These are phyloP conservation scores for Haliclona indistincta DNA, from an alignment of 37 sponge, comb jelly and placozoan species.

Conservation along the genomic window DNA sequence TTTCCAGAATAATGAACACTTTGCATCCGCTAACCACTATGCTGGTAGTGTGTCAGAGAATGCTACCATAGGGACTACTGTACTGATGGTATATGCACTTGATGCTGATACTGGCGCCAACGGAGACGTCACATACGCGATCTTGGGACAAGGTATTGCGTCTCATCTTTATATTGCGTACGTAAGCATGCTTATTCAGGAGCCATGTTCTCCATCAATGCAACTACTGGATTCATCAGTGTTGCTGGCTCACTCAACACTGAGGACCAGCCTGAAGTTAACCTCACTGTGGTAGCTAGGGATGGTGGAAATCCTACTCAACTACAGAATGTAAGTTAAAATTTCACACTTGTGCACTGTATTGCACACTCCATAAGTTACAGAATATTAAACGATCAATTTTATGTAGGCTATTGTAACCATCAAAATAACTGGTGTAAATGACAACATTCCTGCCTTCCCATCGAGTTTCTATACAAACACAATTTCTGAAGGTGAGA, in stretches of 20 bases:
- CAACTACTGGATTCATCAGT: conserved; percentile 23
- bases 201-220: conserved; percentile 12
- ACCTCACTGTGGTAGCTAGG: conserved; percentile 40
- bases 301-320: conserved; percentile 28
- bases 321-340: background rate
- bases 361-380: background rate
- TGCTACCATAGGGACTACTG: conserved; percentile 14
- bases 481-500: conserved; percentile 42
- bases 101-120: conserved; percentile 37
- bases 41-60: conserved; percentile 28
- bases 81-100: conserved; percentile 20
- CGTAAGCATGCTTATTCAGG: background rate
- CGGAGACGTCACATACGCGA: conserved; percentile 36
- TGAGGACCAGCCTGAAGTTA: conserved; percentile 4
- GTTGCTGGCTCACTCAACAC: conserved; percentile 13
- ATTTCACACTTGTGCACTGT: background rate
- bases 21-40: conserved; percentile 5
- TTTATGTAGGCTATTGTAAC: conserved; percentile 1
- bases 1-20: background rate
- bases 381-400: background rate
- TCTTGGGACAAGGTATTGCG: conserved; percentile 20
- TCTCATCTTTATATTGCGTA: background rate
- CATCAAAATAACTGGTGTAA: conserved; percentile 20
- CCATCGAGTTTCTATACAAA: conserved; percentile 15
- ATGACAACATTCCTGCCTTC: conserved; percentile 54